Base-by-base conservation (phyloP, 2,113 vertebrate species). In the Chionomys nivalis region DNA sequence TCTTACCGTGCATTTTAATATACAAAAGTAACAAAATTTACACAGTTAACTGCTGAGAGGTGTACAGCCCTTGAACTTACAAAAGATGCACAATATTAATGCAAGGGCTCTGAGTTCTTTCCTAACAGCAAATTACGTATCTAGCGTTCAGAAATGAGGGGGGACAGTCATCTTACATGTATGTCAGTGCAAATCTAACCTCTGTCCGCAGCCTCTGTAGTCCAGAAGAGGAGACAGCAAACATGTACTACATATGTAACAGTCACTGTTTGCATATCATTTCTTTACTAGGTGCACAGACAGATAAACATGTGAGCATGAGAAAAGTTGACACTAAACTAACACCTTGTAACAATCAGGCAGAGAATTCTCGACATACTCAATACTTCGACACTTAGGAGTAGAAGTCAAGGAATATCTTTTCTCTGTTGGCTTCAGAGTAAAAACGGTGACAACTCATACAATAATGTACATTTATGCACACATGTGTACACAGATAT, bases 311-410 rank as follows among this genome's bases (percentile, higher is more conserved):
- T 52, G 39, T 3, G n/a, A 55, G 2, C n/a, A 33, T 52, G 49
- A 81, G 58, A 58, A 58, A 90, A 65, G 31, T 61, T 39, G 33
- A 72, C 13, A 86, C 3, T 68, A 78, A 78, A 76, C 44, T 79
- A 76, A 90, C 72, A 28, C 4, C 7, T 65, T 81, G 16, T 3
- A 76, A 24, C 24, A 81, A 88, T 75, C 44, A 90, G 14, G 49
- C 52, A 11, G 96, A 42, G 33, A 89, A 91, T 75, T 93, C 36
- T 93, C 97, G 85, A 96, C 77, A 92, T 89, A 12, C 88, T 47
- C 87, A 90, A 93, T 92, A 0, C 68, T 95, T 94, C 73, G 87
- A 78, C 42, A 49, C 55, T 73, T 61, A 89, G 78, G 23, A 73
- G 9, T 66, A 72, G 65, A 76, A 94, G 49, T 7, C 4, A 2